Conservation (phyloP, 2,797 vertebrate genomes). For the Artibeus lituratus region DNA sequence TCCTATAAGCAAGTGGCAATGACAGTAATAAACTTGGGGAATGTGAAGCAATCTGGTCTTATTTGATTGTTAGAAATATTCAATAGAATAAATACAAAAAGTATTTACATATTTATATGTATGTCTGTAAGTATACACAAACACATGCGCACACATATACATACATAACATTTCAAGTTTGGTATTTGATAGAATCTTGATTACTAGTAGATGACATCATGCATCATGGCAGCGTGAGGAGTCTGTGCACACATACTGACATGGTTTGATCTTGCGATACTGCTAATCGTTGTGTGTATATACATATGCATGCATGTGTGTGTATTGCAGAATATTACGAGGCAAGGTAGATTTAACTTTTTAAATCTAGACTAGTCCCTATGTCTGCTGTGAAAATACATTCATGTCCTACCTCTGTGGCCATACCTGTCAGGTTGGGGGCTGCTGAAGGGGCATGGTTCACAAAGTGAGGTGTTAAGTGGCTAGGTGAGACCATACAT, state of each 20-base stretch:
- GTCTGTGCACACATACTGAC: neutral
- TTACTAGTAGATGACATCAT: neutral
- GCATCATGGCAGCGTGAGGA: neutral
- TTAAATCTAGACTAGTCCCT: neutral
- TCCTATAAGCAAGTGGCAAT: neutral
- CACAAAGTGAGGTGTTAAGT: neutral
- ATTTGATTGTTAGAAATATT: constrained; percentile 16
- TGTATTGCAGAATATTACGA: neutral
- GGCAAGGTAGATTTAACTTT: neutral
- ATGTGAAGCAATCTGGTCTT: neutral
- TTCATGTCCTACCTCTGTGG: neutral
- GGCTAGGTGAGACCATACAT: neutral
- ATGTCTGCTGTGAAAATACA: neutral
- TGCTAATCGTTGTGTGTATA: neutral
- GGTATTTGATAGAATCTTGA: neutral
- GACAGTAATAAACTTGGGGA: neutral
- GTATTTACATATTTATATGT: neutral
- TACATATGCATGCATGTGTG: neutral
- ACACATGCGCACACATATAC: neutral
- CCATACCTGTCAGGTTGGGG: neutral
- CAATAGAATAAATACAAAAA: neutral
- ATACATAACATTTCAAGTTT: neutral
- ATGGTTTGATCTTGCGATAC: neutral
- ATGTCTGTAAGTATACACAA: neutral
- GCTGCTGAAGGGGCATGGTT: neutral